A percentile compares a stretch with the other conserved stretches of the same genome.
phyloP scores from a whole-genome alignment of 2,113 vertebrate genomes.

The Lagopus muta region DNA sequence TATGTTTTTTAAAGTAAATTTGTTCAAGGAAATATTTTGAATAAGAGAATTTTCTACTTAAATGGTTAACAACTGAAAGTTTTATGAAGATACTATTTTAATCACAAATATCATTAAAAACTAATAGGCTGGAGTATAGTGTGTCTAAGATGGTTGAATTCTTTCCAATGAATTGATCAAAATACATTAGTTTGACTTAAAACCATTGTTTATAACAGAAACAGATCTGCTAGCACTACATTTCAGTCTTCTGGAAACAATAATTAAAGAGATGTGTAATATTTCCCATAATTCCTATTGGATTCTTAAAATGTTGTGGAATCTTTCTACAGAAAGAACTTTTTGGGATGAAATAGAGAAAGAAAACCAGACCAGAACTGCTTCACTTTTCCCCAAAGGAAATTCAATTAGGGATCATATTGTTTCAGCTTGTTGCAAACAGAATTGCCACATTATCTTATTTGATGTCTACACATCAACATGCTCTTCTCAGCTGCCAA shows the following conservation, averaged over 20 bases:
- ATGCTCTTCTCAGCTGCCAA: background rate
- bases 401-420: background rate
- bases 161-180: background rate
- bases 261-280: background rate
- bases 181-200: background rate
- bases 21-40: background rate
- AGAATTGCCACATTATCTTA: background rate
- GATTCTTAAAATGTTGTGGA: background rate
- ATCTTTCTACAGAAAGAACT: background rate
- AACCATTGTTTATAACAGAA: background rate
- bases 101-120: background rate
- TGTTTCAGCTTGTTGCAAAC: background rate
- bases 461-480: background rate
- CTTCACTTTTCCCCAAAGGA: background rate
- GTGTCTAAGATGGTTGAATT: background rate
- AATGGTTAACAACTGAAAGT: background rate
- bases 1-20: background rate
- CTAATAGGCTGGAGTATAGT: background rate
- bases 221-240: background rate
- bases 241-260: background rate
- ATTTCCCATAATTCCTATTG: background rate
- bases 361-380: background rate
- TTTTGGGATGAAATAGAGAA: background rate
- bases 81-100: background rate
- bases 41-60: background rate